Conservation (phyloP, 2,888 invertebrate genomes). For the Griposia aprilina region DNA sequence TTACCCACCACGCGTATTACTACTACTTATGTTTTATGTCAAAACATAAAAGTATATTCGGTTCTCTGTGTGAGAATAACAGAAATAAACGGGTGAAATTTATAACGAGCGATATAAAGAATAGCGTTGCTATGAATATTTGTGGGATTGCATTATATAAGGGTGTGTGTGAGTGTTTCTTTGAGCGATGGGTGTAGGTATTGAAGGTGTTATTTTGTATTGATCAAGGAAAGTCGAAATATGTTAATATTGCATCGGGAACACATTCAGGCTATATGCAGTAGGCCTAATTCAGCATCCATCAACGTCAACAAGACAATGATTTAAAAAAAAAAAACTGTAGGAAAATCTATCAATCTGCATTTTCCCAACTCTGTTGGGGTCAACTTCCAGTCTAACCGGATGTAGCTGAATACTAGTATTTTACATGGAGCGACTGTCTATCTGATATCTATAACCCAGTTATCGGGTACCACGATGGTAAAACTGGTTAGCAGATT, state of each 20-base stretch:
- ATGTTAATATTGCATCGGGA: no score
- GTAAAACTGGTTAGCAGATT: no score
- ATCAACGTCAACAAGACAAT: not conserved
- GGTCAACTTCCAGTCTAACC: not conserved
- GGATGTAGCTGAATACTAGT: not conserved
- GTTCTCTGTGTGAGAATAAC: constrained; percentile 65
- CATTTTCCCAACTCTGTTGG: not conserved
- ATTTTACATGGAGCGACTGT: not conserved
- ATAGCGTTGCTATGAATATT: constrained; percentile 23
- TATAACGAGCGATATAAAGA: constrained; percentile 58
- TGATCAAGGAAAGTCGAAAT: not conserved
- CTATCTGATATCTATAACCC: no score
- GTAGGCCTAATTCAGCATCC: not conserved
- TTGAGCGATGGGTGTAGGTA: not conserved
- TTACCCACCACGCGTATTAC: constrained; percentile 64
- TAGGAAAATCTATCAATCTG: not conserved
- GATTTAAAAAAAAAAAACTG: not conserved
- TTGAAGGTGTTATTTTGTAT: not conserved
- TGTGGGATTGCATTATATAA: not conserved
- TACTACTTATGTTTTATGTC: constrained; percentile 70
- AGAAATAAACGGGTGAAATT: constrained; percentile 66
- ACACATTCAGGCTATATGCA: not conserved
- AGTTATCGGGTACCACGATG: no score
- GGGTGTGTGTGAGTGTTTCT: constrained; percentile 9
- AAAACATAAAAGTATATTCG: constrained; percentile 68